Evolutionary conservation across 1,140 invertebrate genomes (phyloP), one percentile per base, ranked within the genome.

Genomic region (Rhysida immarginata): DNA sequence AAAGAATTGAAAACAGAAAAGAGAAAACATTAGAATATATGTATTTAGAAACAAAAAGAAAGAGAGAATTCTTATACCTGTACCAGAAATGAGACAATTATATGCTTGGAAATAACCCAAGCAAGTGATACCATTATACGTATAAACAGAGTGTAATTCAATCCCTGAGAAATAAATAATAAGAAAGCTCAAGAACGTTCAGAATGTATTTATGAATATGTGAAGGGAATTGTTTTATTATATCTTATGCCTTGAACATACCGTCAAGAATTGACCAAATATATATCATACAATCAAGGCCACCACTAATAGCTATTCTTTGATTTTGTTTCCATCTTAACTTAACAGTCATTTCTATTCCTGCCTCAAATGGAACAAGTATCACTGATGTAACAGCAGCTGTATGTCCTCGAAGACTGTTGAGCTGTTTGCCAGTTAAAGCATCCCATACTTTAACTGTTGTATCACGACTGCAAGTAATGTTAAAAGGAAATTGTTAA

Each of bases 381-480:
- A 57, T 20, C 2, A 65, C 58, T 58, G 57, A 60, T 18, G 62
- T 66, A 1, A 68, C 63, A 26, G 52, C 58, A 20, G 59, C 63
- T 1, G 63, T 64, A 52, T 68, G 66, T 26, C 66, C 64, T 26
- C 65, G 62, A 35, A 67, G 53, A 56, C 59, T 67, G 16, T 55
- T 25, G 2, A 63, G 25, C 35, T 66, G 61, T 45, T 50, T 41
- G 18, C 60, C 54, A 41, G 54, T 62, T 1, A 55, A 44, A 21
- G 63, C 20, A 54, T 63, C 55, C 66, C 66, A 68, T 13, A 66
- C 59, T 51, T 66, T 65, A 21, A 66, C 59, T 23, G 64, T 67
- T 21, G 66, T 68, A 52, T 68, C 66, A n/a, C 65, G 64, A 53
- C 66, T 68, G 58, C 11, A 60, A 61, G 35, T n/a, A n/a, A n/a